Percentiles rank a stretch among this genome's conserved stretches.
Evolutionary conservation across 2,797 vertebrate species (phyloP).

Genomic region (Leptoclinus maculatus): DNA sequence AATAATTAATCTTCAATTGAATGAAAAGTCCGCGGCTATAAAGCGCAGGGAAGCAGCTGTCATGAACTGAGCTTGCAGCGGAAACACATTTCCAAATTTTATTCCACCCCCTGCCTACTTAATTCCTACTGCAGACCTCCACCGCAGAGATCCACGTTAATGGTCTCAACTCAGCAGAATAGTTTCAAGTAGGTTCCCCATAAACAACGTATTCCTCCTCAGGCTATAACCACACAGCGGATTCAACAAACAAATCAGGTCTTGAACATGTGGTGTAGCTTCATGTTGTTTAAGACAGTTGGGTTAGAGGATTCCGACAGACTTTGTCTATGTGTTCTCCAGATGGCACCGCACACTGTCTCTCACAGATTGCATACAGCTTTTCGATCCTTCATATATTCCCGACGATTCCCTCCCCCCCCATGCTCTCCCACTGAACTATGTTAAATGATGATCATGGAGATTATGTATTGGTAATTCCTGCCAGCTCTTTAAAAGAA

Average conservation of each 20-base stretch:
- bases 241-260: slow-evolving; percentile 60
- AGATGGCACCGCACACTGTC: slow-evolving; percentile 65
- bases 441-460: slow-evolving; percentile 77
- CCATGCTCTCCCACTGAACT: slow-evolving; percentile 54
- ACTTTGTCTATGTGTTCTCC: slow-evolving; percentile 60
- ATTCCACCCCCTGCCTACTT: slow-evolving; percentile 19
- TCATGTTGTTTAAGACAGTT: slow-evolving; percentile 58
- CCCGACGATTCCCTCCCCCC: slow-evolving; percentile 20
- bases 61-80: slow-evolving; percentile 11
- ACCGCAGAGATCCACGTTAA: slow-evolving; percentile 38
- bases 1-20: slow-evolving; percentile 48
- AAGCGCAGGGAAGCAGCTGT: slow-evolving; percentile 17
- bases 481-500: slow-evolving; percentile 80
- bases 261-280: slow-evolving; percentile 64
- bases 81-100: slow-evolving; percentile 15
- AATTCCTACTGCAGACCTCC: slow-evolving; percentile 39
- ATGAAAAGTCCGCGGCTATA: slow-evolving; percentile 19
- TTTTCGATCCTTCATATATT: slow-evolving; percentile 51
- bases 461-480: slow-evolving; percentile 83
- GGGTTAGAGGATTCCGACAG: slow-evolving; percentile 55
- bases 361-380: slow-evolving; percentile 49
- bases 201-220: slow-evolving; percentile 54
- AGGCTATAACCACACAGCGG: slow-evolving; percentile 39
- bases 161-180: slow-evolving; percentile 49
- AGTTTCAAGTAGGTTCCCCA: slow-evolving; percentile 39